These are phyloP conservation scores for Monochamus alternatus DNA, from an alignment of 2,888 invertebrate genomes.

Conservation along the genomic window DNA sequence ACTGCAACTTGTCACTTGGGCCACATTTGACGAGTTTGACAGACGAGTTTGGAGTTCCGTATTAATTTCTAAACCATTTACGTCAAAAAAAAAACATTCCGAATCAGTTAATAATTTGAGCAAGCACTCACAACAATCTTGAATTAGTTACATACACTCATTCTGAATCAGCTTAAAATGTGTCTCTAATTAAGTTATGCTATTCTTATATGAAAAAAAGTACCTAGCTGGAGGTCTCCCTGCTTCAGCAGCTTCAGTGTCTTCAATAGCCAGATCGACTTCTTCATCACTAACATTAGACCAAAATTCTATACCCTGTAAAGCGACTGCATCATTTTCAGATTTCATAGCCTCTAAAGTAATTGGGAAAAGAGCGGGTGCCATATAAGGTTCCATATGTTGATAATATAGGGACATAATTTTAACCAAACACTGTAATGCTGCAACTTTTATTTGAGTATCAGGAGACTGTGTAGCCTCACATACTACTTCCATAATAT, in stretches of 20 bases:
- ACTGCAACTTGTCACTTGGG: too few species aligned
- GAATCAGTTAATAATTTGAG: too few species aligned
- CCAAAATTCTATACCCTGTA: conserved; percentile 99
- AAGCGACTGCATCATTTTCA: conserved; percentile 94
- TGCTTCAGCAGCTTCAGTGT: conserved; percentile 93
- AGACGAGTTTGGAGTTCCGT: too few species aligned
- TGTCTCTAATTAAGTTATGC: too few species aligned
- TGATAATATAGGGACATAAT: conserved; percentile 99
- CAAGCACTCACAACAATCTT: too few species aligned
- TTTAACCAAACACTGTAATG: conserved; percentile 97
- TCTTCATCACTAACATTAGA: conserved; percentile 99
- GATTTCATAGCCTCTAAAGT: conserved; percentile 99
- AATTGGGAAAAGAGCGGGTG: conserved; percentile 96
- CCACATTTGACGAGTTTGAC: too few species aligned
- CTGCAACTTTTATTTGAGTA: conserved; percentile 92
- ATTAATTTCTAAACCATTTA: too few species aligned
- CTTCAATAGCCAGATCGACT: conserved; percentile 95
- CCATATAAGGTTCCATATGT: conserved; percentile 99
- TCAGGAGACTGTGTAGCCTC: conserved; percentile 97
- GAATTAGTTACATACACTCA: too few species aligned
- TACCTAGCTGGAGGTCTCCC: conserved; percentile 88
- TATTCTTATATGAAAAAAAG: neutral
- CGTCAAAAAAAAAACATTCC: too few species aligned
- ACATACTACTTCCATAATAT: conserved; percentile 99
- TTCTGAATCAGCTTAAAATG: too few species aligned